phyloP scores from a whole-genome alignment of 2,797 vertebrate genomes.

The Borostomias antarcticus region DNA sequence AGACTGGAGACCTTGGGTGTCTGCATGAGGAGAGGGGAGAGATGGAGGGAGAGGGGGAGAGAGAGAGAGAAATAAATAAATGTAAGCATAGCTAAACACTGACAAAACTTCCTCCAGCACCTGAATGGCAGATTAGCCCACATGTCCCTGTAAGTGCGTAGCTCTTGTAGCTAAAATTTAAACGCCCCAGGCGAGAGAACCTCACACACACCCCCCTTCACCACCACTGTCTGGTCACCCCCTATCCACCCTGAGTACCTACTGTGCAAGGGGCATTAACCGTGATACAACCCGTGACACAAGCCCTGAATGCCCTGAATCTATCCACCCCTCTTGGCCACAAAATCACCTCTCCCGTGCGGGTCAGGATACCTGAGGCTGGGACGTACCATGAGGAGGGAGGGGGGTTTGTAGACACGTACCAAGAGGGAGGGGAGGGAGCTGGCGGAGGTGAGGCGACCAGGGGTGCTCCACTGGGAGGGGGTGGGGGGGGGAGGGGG shows the following conservation, averaged over 20 bases:
- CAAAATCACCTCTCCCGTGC: not conserved
- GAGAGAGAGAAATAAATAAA: not conserved
- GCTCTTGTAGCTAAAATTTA: not conserved
- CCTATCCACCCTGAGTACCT: no score
- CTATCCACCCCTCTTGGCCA: slow-evolving; percentile 39
- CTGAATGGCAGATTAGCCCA: not conserved
- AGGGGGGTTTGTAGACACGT: slow-evolving; percentile 54
- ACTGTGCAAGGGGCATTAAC: no score
- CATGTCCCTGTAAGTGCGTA: not conserved
- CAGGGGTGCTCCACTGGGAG: slow-evolving; percentile 63
- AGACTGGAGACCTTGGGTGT: slow-evolving; percentile 77
- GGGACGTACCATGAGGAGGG: slow-evolving; percentile 63
- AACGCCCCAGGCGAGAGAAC: not conserved
- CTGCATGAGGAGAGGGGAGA: slow-evolving; percentile 60
- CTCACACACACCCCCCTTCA: no score
- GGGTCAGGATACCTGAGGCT: not conserved
- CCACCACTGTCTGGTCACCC: no score
- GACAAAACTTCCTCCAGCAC: not conserved
- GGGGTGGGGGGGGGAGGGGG: slow-evolving; percentile 23
- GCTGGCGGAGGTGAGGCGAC: slow-evolving; percentile 65
- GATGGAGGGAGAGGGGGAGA: not conserved
- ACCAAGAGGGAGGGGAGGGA: slow-evolving; percentile 77
- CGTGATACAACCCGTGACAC: not conserved
- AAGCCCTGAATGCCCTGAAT: not conserved
- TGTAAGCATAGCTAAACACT: not conserved